phyloP scores from a whole-genome alignment of 2,113 vertebrate genomes.

The Charina bottae region DNA sequence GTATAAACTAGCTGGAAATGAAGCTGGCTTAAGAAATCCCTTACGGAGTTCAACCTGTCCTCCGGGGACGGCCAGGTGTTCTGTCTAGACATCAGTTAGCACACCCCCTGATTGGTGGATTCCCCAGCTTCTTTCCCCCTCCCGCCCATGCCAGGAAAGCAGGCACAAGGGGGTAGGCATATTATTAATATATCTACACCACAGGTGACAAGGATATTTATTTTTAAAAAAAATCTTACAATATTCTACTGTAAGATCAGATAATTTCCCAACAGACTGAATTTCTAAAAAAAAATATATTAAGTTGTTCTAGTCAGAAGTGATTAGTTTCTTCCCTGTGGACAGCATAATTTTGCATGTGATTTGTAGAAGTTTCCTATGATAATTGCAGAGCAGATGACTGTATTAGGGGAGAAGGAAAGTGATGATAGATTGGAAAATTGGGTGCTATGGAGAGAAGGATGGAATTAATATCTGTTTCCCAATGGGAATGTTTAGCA shows the following conservation, averaged over 20 bases:
- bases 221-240: background rate
- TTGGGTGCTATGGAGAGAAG: conserved; percentile 21
- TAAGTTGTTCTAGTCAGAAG: conserved; percentile 31
- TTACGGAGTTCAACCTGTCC: too few relatives aligned
- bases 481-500: background rate
- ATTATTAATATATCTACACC: background rate
- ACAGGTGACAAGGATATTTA: background rate
- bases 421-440: background rate
- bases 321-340: background rate
- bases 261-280: conserved; percentile 5
- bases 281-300: background rate
- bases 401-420: background rate
- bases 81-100: too few relatives aligned
- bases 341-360: conserved; percentile 24
- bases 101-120: too few relatives aligned
- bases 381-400: background rate
- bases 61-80: too few relatives aligned
- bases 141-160: too few relatives aligned
- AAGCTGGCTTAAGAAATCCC: too few relatives aligned
- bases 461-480: conserved; percentile 36
- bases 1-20: too few relatives aligned
- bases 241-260: background rate
- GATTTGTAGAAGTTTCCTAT: conserved; percentile 15
- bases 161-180: background rate
- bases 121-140: too few relatives aligned